A percentile compares a stretch with the other conserved stretches of the same genome.
Conservation (phyloP, 2,113 vertebrate genomes). For the Megaceryle maxima region DNA sequence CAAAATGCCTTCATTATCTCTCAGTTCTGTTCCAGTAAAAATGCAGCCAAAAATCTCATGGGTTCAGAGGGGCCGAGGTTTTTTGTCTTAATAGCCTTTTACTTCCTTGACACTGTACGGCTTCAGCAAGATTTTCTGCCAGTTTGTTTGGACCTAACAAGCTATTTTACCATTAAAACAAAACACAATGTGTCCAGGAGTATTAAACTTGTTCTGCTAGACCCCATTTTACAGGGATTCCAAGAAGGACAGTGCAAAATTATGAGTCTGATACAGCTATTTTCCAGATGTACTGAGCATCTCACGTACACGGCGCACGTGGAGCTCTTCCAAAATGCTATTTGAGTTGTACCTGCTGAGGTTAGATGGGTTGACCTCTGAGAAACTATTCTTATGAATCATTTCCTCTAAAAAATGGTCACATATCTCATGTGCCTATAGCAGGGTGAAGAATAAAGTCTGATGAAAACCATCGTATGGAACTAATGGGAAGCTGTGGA, state of each 20-base stretch:
- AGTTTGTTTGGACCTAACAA: slow-evolving; percentile 11
- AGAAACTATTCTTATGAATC: background rate
- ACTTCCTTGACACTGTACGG: background rate
- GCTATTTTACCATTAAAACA: background rate
- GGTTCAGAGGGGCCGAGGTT: background rate
- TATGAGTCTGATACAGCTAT: background rate
- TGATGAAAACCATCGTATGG: rapidly evolving
- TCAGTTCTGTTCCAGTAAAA: slow-evolving; percentile 2
- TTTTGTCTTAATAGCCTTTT: slow-evolving; percentile 7
- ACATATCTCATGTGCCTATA: background rate
- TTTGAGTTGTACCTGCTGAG: background rate
- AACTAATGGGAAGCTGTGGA: rapidly evolving
- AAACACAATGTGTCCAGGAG: background rate
- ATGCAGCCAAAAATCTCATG: background rate
- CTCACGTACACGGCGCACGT: background rate
- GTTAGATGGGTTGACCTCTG: background rate
- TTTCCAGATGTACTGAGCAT: slow-evolving; percentile 7
- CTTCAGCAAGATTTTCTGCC: slow-evolving; percentile 19
- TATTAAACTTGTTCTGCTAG: background rate
- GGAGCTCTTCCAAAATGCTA: background rate
- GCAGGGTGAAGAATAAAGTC: background rate
- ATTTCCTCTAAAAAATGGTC: background rate
- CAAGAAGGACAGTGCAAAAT: background rate
- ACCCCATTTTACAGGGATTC: background rate
- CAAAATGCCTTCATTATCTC: slow-evolving; percentile 38